Evolutionary conservation across 2,888 invertebrate genomes (phyloP).

Genomic region (Cataglyphis cursor): DNA sequence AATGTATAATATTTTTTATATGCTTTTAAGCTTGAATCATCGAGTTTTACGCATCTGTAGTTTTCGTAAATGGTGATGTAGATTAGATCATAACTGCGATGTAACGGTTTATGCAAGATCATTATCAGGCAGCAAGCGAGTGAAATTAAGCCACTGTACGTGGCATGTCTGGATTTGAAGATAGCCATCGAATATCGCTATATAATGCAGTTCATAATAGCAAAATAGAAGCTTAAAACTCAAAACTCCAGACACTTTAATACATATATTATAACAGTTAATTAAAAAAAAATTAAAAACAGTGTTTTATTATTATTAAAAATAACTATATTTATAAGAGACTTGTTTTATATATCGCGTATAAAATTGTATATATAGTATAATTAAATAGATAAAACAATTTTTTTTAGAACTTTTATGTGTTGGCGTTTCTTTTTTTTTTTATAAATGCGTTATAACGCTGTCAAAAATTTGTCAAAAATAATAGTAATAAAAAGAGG

Average conservation of each 20-base stretch:
- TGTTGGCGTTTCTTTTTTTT: neutral
- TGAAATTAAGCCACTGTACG: slow-evolving; percentile 57
- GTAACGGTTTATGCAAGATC: slow-evolving; percentile 41
- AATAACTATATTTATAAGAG: neutral
- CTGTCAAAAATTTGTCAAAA: too few relatives aligned
- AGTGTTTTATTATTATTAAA: neutral
- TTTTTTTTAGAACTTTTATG: neutral
- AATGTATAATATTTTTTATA: neutral
- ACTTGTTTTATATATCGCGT: neutral
- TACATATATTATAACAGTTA: neutral
- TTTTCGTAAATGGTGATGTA: slow-evolving; percentile 6
- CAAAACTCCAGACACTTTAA: slow-evolving; percentile 23
- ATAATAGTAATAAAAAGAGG: neutral
- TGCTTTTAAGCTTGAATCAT: neutral
- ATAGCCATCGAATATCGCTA: slow-evolving; percentile 59
- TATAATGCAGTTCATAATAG: slow-evolving; percentile 11
- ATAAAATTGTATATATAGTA: neutral
- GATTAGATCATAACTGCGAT: slow-evolving; percentile 43
- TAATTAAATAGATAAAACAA: neutral
- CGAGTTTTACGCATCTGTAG: neutral
- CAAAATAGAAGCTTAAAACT: slow-evolving; percentile 56
- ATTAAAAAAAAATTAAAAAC: slow-evolving; percentile 19
- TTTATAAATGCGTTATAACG: slow-evolving; percentile 2
- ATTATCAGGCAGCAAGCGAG: slow-evolving; percentile 38
- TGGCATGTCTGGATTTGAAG: slow-evolving; percentile 51